Conservation (phyloP, 2,888 invertebrate species). For the Electrophaes corylata region DNA sequence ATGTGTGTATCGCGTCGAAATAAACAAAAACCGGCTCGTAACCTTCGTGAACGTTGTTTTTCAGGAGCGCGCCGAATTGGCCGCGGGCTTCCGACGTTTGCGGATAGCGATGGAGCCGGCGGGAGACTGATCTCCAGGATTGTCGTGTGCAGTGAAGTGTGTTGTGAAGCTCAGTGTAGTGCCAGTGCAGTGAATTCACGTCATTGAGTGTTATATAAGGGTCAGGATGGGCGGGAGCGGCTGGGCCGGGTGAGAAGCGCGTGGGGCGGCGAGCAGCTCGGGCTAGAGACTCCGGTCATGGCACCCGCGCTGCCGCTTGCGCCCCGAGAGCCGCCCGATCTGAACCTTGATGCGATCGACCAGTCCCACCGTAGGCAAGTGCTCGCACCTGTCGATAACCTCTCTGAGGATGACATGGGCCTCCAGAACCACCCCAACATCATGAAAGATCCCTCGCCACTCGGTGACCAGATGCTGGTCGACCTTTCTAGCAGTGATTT, state of each 20-base stretch:
- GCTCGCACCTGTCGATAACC: constrained; percentile 81
- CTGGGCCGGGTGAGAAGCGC: constrained; percentile 72
- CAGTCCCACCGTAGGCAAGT: constrained; percentile 69
- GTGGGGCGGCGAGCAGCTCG: constrained; percentile 67
- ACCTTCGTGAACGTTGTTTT: constrained; percentile 72
- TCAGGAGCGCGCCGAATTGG: constrained; percentile 74
- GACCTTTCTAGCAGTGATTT: constrained; percentile 85
- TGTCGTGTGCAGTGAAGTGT: constrained; percentile 57
- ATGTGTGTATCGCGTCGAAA: constrained; percentile 38
- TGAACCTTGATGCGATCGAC: constrained; percentile 59
- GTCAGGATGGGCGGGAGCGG: constrained; percentile 63
- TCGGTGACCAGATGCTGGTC: constrained; percentile 88
- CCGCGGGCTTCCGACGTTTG: constrained; percentile 49
- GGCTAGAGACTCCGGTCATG: constrained; percentile 89
- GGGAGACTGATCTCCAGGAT: constrained; percentile 59
- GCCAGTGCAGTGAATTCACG: constrained; percentile 61
- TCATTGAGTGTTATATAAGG: constrained; percentile 72
- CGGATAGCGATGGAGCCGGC: constrained; percentile 69
- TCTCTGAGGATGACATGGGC: constrained; percentile 83
- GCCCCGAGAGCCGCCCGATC: constrained; percentile 66
- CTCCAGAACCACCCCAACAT: constrained; percentile 83
- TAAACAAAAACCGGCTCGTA: constrained; percentile 67
- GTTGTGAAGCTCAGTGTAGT: constrained; percentile 55
- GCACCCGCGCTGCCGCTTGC: constrained; percentile 96
- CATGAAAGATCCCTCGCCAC: constrained; percentile 82